phyloP scores from a whole-genome alignment of 2,113 vertebrate species.

The Nyctereutes procyonoides region DNA sequence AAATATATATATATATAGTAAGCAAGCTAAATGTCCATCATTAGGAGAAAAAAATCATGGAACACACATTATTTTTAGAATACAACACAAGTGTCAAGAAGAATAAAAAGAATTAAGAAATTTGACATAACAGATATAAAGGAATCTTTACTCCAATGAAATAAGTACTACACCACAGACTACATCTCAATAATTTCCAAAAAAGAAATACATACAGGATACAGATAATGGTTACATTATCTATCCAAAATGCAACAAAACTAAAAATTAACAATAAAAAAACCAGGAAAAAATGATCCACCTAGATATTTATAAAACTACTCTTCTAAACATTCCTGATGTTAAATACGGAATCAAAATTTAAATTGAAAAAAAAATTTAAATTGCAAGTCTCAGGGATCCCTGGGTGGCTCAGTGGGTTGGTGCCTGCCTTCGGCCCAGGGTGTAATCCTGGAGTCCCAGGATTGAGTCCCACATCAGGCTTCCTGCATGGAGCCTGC shows the following conservation, averaged over 20 bases:
- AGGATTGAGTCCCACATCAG: too few species aligned
- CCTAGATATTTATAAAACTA: not conserved
- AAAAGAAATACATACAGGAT: not conserved
- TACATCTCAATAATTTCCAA: not conserved
- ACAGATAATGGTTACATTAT: not conserved
- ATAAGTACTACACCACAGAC: not conserved
- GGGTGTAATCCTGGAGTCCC: too few species aligned
- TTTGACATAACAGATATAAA: not conserved
- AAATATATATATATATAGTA: not conserved
- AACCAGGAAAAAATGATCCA: not conserved
- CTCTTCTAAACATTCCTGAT: not conserved
- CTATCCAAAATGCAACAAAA: slow-evolving; percentile 29
- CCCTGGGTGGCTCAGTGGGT: too few species aligned
- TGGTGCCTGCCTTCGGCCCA: too few species aligned
- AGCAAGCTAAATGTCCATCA: not conserved
- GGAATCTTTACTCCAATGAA: not conserved
- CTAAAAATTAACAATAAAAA: slow-evolving; percentile 27
- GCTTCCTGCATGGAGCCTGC: too few species aligned
- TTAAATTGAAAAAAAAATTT: slow-evolving; percentile 59
- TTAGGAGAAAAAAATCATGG: not conserved
- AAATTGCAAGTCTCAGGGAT: not conserved
- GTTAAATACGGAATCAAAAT: slow-evolving; percentile 54
- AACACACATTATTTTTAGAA: slow-evolving; percentile 35
- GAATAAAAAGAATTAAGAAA: slow-evolving; percentile 43
- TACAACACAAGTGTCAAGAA: not conserved